Conservation (phyloP, 2,888 invertebrate genomes). For the Tinea pellionella region DNA sequence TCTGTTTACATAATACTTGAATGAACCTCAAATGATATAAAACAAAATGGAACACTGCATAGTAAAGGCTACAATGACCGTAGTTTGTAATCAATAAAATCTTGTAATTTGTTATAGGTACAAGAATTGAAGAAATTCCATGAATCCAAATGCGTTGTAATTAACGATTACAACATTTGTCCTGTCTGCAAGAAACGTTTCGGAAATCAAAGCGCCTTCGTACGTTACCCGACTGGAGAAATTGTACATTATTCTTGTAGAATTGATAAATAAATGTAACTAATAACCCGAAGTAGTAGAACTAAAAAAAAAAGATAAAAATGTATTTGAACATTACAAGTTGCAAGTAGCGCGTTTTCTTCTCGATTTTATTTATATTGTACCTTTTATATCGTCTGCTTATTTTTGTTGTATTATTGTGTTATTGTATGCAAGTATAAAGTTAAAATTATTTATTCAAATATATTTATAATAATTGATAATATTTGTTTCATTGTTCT, state of each 20-base stretch:
- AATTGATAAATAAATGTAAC: constrained; percentile 22
- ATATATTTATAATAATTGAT: background rate
- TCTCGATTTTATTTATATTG: too few species aligned
- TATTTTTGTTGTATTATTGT: too few species aligned
- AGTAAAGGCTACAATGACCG: too few species aligned
- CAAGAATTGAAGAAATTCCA: constrained; percentile 83
- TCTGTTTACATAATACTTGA: too few species aligned
- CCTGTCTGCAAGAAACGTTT: constrained; percentile 94
- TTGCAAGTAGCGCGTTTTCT: too few species aligned
- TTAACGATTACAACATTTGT: constrained; percentile 90
- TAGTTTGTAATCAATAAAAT: too few species aligned
- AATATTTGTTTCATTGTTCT: background rate
- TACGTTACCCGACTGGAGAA: constrained; percentile 90
- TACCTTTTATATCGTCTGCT: background rate
- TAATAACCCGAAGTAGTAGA: too few species aligned
- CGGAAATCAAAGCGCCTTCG: constrained; percentile 93
- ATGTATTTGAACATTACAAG: too few species aligned
- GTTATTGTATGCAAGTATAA: background rate
- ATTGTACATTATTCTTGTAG: constrained; percentile 92
- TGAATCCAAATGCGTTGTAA: constrained; percentile 84
- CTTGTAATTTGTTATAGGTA: constrained; percentile 50
- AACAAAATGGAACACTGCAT: too few species aligned
- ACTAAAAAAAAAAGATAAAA: too few species aligned
- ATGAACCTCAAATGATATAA: too few species aligned
- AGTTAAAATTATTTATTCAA: background rate